Conservation (phyloP, 1,140 invertebrate genomes). For the Vanessa tameamea region DNA sequence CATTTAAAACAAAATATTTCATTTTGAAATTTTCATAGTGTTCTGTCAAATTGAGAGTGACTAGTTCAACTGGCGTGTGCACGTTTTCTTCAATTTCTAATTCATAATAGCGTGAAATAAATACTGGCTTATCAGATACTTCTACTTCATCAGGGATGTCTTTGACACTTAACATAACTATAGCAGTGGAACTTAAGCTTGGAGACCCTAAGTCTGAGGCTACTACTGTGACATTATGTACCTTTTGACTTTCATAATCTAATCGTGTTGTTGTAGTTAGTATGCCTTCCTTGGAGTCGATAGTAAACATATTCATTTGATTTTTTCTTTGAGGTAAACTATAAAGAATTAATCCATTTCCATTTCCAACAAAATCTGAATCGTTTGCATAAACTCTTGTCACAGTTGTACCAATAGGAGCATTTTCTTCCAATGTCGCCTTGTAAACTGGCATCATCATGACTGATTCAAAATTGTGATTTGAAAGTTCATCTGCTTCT, state of each 20-base stretch:
- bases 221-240: slow-evolving; percentile 89
- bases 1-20: slow-evolving; percentile 82
- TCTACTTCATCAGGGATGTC: slow-evolving; percentile 83
- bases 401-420: slow-evolving; percentile 85
- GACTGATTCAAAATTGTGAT: slow-evolving; percentile 80
- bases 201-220: slow-evolving; percentile 92
- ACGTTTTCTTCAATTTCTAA: slow-evolving; percentile 89
- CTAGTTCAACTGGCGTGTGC: slow-evolving; percentile 84
- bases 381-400: slow-evolving; percentile 90
- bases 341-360: slow-evolving; percentile 89
- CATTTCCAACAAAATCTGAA: slow-evolving; percentile 90
- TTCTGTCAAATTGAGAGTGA: slow-evolving; percentile 86
- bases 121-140: slow-evolving; percentile 82
- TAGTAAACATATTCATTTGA: slow-evolving; percentile 85
- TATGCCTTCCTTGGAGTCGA: slow-evolving; percentile 90
- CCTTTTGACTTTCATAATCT: slow-evolving; percentile 85
- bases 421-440: slow-evolving; percentile 85
- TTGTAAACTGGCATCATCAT: slow-evolving; percentile 86
- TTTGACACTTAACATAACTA: slow-evolving; percentile 85
- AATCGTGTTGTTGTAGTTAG: slow-evolving; percentile 87
- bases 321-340: slow-evolving; percentile 84
- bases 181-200: slow-evolving; percentile 88
- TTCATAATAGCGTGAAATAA: slow-evolving; percentile 88
- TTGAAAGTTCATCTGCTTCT: slow-evolving; percentile 72
- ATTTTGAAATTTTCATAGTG: slow-evolving; percentile 81